Percentiles rank a stretch among this genome's conserved stretches.
Evolutionary conservation across 2,113 vertebrate species (phyloP).

Genomic region (Girardinichthys multiradiatus): DNA sequence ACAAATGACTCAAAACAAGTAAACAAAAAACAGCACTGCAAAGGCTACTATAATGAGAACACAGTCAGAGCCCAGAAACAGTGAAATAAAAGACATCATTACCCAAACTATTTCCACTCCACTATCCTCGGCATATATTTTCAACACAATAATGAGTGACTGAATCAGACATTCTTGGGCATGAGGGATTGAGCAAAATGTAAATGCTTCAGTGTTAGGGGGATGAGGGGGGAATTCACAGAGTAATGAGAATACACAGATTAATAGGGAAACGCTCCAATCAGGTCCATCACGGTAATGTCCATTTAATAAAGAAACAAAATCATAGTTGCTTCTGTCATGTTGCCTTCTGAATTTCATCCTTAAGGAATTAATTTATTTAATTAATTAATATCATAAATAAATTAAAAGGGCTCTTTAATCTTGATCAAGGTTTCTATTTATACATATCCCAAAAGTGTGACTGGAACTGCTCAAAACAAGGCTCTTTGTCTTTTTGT

Average conservation of each 20-base stretch:
- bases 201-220: constrained; percentile 34
- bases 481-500: constrained; percentile 17
- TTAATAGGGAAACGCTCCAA: constrained; percentile 62
- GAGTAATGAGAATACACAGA: constrained; percentile 69
- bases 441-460: constrained; percentile 42
- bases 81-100: constrained; percentile 39
- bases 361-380: too few relatives aligned
- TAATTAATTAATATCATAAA: constrained; percentile 67
- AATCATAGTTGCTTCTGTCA: constrained; percentile 59
- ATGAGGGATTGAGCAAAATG: constrained; percentile 41
- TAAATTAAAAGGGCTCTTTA: constrained; percentile 53
- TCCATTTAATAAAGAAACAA: constrained; percentile 53
- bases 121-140: constrained; percentile 37
- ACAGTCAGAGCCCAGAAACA: not conserved
- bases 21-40: not conserved
- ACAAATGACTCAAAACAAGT: not conserved
- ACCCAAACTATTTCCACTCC: constrained; percentile 12
- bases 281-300: constrained; percentile 47
- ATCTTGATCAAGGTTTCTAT: constrained; percentile 61
- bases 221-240: constrained; percentile 30
- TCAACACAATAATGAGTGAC: constrained; percentile 55
- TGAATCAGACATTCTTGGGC: constrained; percentile 34
- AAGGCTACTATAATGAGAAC: not conserved
- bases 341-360: constrained; percentile 39
- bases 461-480: constrained; percentile 17